Percentiles rank a stretch among this genome's conserved stretches.
phyloP scores from a whole-genome alignment of 2,888 invertebrate species.

The Nemurella pictetii region DNA sequence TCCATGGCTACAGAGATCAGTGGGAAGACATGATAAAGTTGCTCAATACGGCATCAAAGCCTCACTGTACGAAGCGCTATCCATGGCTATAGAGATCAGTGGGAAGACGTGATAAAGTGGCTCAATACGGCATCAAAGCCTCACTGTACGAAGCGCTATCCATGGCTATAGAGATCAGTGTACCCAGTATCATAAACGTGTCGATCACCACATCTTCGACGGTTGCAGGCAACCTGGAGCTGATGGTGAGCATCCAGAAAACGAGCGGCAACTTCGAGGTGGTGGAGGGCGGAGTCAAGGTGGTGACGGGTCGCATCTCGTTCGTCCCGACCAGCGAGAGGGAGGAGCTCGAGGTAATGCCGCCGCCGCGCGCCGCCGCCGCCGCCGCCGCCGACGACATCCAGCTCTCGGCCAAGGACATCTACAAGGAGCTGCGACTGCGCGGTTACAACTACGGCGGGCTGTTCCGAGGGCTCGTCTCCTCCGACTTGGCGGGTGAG shows the following conservation, averaged over 20 bases:
- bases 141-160: too few relatives aligned
- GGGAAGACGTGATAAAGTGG: too few relatives aligned
- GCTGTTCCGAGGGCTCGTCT: constrained; percentile 51
- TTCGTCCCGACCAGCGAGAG: background rate
- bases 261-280: constrained; percentile 40
- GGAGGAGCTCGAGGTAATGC: background rate
- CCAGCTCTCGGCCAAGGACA: constrained; percentile 52
- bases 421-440: constrained; percentile 71
- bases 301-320: constrained; percentile 35
- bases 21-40: too few relatives aligned
- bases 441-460: constrained; percentile 70
- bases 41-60: too few relatives aligned
- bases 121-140: too few relatives aligned
- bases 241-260: constrained; percentile 40
- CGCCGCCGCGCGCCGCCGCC: background rate
- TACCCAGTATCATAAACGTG: too few relatives aligned
- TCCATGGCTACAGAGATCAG: too few relatives aligned
- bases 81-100: too few relatives aligned
- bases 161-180: too few relatives aligned
- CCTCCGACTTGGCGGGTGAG: constrained; percentile 31
- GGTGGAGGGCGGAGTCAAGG: constrained; percentile 36
- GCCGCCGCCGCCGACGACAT: background rate
- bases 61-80: too few relatives aligned
- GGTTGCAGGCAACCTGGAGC: constrained; percentile 41
- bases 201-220: too few relatives aligned